Percentiles rank a stretch among this genome's conserved stretches.
Conservation (phyloP, 2,113 vertebrate genomes). For the Plotosus lineatus region DNA sequence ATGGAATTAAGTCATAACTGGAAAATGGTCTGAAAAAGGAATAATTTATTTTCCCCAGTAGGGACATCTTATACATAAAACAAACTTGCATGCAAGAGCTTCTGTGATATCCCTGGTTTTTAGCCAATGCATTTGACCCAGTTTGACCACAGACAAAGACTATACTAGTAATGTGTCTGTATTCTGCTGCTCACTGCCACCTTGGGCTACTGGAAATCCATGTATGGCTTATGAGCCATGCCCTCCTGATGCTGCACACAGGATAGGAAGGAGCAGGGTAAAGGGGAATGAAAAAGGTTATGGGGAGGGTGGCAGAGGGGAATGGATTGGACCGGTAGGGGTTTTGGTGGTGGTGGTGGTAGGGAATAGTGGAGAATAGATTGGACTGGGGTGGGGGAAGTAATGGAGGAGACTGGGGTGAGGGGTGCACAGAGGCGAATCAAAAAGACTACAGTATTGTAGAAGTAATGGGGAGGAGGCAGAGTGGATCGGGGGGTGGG, state of each 20-base stretch:
- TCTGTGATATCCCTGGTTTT: background rate
- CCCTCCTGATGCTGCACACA: background rate
- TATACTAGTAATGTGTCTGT: background rate
- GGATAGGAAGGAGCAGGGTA: slow-evolving; percentile 15
- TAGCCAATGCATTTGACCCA: background rate
- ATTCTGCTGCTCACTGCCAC: slow-evolving; percentile 28
- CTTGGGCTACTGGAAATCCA: slow-evolving; percentile 22
- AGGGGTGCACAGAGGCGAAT: too few species aligned
- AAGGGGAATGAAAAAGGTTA: too few species aligned
- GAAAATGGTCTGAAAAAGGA: slow-evolving; percentile 41
- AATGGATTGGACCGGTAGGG: too few species aligned
- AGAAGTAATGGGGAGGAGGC: too few species aligned
- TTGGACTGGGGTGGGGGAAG: too few species aligned
- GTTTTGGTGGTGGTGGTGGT: too few species aligned
- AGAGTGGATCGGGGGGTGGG: too few species aligned
- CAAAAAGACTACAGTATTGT: too few species aligned
- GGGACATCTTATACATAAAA: slow-evolving; percentile 11
- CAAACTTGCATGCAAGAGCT: slow-evolving; percentile 4
- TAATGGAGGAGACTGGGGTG: too few species aligned
- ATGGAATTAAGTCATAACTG: slow-evolving; percentile 33
- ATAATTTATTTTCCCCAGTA: slow-evolving; percentile 21
- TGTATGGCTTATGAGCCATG: slow-evolving; percentile 6
- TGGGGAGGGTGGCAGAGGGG: too few species aligned
- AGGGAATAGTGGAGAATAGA: too few species aligned
- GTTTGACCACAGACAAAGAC: background rate